Evolutionary conservation across 1,140 invertebrate genomes (phyloP), one percentile per base, ranked within the genome.

Genomic region (Zaprionus camerounensis): DNA sequence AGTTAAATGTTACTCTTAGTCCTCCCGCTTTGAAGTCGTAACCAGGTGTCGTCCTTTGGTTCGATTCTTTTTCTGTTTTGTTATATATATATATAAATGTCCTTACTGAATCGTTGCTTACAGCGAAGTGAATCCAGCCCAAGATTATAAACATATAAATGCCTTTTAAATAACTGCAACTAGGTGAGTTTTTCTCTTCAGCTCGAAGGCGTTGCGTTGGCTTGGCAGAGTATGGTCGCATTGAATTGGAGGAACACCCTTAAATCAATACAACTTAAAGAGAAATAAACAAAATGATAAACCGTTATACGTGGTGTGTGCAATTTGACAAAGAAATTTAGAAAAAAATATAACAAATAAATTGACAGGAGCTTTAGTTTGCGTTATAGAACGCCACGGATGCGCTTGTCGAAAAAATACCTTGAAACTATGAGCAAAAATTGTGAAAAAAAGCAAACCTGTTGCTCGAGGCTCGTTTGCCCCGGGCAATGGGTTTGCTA

Each of bases 141-240:
- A 13, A 49, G 17, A 44, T 73, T 31, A 38, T 61, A 65, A 41
- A 51, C 66, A 31, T 51, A 22, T 36, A 36, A 71, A 81, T 69
- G 71, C 67, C 41, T 49, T 78, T 69, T 17, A 38, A 61, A 64
- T 49, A 36, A 62, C 67, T 71, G 61, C 46, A 26, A 53, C 13
- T 31, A 57, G 81, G 81, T 83, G 81, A 83, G 81, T 83, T 68
- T 53, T 73, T 41, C 57, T 59, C 38, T 67, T 53, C 56, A 53
- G 11, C 6, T n/a, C 13, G 12, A 5, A 28, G n/a, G 6, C 31
- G 17, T 6, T 7, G 31, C 62, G 20, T 55, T 65, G 62, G 20
- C 15, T 26, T 34, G 28, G 28, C 20, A 62, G 46, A 65, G 22
- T 36, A 26, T 34, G 55, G 38, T 59, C 9, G 13, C 24, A 62